Conservation (phyloP, 2,888 invertebrate genomes). For the Protodeltote pygarga region DNA sequence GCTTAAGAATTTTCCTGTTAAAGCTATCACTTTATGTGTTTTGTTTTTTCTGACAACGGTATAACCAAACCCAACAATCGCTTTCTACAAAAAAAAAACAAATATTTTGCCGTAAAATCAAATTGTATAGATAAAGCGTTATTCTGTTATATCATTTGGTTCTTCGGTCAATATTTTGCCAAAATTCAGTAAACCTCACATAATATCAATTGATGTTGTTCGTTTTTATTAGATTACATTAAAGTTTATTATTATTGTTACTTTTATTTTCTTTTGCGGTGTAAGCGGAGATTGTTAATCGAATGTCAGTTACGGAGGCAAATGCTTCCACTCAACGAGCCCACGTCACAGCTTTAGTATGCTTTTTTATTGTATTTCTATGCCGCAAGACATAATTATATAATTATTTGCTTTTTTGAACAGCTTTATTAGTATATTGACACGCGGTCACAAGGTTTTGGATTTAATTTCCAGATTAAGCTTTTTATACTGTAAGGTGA, state of each 20-base stretch:
- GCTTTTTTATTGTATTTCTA: slow-evolving; percentile 29
- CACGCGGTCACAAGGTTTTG: too few species aligned
- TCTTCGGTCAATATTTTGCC: not conserved
- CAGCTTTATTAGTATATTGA: too few species aligned
- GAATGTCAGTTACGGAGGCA: slow-evolving; percentile 40
- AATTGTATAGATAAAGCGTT: too few species aligned
- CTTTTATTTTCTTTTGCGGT: slow-evolving; percentile 30
- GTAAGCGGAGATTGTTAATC: slow-evolving; percentile 28
- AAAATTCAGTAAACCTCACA: not conserved
- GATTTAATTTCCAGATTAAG: too few species aligned
- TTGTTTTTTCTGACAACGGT: too few species aligned
- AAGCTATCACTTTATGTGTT: too few species aligned
- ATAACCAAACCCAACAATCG: too few species aligned
- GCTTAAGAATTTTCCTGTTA: slow-evolving; percentile 30
- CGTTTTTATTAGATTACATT: slow-evolving; percentile 19
- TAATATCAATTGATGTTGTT: slow-evolving; percentile 10
- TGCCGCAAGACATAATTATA: slow-evolving; percentile 4
- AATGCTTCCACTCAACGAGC: slow-evolving; percentile 22
- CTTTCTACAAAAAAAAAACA: too few species aligned
- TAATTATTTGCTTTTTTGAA: too few species aligned
- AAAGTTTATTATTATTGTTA: slow-evolving; percentile 19
- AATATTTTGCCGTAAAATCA: too few species aligned
- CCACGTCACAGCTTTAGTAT: slow-evolving; percentile 4
- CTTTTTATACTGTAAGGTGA: too few species aligned
- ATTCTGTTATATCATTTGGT: too few species aligned